These are phyloP conservation scores for Bellardia bayeri DNA, from an alignment of 2,888 invertebrate genomes.

Conservation along the genomic window DNA sequence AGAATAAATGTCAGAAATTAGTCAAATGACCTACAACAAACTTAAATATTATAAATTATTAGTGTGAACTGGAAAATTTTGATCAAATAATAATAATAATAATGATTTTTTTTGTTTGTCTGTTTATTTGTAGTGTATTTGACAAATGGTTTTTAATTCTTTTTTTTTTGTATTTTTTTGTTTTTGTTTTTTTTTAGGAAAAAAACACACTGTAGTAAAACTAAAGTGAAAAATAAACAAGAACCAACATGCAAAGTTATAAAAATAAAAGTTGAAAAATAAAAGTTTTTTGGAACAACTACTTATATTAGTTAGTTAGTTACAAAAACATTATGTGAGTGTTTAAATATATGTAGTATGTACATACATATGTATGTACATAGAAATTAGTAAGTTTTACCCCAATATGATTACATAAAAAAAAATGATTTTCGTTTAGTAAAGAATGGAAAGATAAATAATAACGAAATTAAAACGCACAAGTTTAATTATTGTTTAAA, in stretches of 20 bases:
- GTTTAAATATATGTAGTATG: not conserved
- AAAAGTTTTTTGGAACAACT: not conserved
- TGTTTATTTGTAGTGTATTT: conserved; percentile 13
- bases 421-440: too few species aligned
- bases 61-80: conserved; percentile 57
- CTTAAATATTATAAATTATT: conserved; percentile 51
- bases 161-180: too few species aligned
- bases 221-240: not conserved
- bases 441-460: not conserved
- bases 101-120: conserved; percentile 4
- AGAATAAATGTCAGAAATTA: not conserved
- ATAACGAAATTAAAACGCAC: not conserved
- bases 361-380: too few species aligned
- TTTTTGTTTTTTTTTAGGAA: not conserved
- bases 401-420: too few species aligned
- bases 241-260: conserved; percentile 1
- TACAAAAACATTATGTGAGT: not conserved
- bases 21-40: conserved; percentile 44
- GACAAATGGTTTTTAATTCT: conserved; percentile 44
- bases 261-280: not conserved
- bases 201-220: not conserved
- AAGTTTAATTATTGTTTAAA: conserved; percentile 2
- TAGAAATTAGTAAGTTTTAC: too few species aligned
- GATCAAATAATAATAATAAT: conserved; percentile 47
- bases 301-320: too few species aligned